These are phyloP conservation scores for Nannobrachium achirus DNA, from an alignment of 2,113 vertebrate species.

Conservation along the genomic window DNA sequence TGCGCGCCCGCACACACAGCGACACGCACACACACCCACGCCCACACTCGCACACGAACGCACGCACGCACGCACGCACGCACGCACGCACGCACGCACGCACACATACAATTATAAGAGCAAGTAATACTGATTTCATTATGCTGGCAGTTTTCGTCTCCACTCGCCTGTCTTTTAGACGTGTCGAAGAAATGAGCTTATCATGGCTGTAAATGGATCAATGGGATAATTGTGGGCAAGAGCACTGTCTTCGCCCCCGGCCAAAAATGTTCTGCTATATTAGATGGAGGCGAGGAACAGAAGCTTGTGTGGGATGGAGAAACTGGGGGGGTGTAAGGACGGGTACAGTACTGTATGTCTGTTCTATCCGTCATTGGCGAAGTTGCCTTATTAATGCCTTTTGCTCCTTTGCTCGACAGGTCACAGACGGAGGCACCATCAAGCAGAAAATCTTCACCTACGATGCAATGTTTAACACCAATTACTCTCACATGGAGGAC, in stretches of 20 bases:
- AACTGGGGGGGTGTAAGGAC: slow-evolving; percentile 17
- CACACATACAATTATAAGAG: slow-evolving; percentile 37
- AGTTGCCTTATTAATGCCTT: slow-evolving; percentile 39
- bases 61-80: background rate
- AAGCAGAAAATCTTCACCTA: slow-evolving; percentile 99
- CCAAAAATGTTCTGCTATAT: background rate
- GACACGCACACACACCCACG: slow-evolving; percentile 1
- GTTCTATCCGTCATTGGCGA: slow-evolving; percentile 45
- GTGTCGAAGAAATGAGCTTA: slow-evolving; percentile 52
- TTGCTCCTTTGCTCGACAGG: slow-evolving; percentile 77
- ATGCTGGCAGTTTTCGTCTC: slow-evolving; percentile 52
- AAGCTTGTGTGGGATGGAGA: slow-evolving; percentile 28
- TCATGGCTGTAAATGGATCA: slow-evolving; percentile 62
- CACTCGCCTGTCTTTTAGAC: slow-evolving; percentile 20
- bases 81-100: slow-evolving; percentile 12
- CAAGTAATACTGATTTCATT: slow-evolving; percentile 51
- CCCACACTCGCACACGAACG: slow-evolving; percentile 22
- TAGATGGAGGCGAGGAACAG: slow-evolving; percentile 28
- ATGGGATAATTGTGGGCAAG: slow-evolving; percentile 57
- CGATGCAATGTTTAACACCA: slow-evolving; percentile 98
- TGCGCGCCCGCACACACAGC: background rate
- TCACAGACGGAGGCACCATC: slow-evolving; percentile 95
- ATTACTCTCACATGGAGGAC: slow-evolving; percentile 97
- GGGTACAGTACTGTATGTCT: background rate
- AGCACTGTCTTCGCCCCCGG: slow-evolving; percentile 38